Evolutionary conservation across 2,797 vertebrate genomes (phyloP).

Genomic region (Cryptoblepharus egeriae): DNA sequence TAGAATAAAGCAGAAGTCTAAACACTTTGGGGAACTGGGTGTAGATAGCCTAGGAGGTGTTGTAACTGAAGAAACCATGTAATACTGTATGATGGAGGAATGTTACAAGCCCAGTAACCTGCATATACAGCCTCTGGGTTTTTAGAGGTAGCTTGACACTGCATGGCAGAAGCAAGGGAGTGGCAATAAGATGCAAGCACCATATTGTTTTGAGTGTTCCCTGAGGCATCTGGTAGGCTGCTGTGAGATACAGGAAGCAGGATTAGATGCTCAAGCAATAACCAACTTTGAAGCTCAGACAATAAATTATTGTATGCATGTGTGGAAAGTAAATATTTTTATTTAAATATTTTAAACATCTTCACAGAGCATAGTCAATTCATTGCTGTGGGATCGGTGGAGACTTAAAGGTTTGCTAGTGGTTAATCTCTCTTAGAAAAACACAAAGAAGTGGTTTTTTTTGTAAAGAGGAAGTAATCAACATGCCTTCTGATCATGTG

Average conservation of each 20-base stretch:
- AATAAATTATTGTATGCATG: not conserved
- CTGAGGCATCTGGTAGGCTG: no score
- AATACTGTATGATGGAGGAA: not conserved
- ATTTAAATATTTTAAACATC: constrained; percentile 21
- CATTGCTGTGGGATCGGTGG: not conserved
- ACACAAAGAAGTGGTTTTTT: not conserved
- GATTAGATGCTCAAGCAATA: no score
- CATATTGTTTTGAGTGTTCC: no score
- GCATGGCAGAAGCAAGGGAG: no score
- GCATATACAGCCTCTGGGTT: no score
- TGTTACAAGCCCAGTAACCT: no score
- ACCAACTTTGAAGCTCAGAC: constrained; percentile 5
- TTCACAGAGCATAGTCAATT: constrained; percentile 12
- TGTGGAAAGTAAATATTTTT: not conserved
- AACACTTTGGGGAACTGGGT: constrained; percentile 10
- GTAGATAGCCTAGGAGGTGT: constrained; percentile 6
- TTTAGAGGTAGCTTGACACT: no score
- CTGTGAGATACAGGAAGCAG: no score
- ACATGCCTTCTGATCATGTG: not conserved
- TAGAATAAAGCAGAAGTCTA: not conserved
- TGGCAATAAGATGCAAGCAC: no score
- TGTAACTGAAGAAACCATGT: not conserved
- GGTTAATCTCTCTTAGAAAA: not conserved
- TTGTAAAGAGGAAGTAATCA: not conserved
- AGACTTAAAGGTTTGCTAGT: constrained; percentile 20